These are phyloP conservation scores for Poecilus cupreus DNA, from an alignment of 2,888 invertebrate species.

Conservation along the genomic window DNA sequence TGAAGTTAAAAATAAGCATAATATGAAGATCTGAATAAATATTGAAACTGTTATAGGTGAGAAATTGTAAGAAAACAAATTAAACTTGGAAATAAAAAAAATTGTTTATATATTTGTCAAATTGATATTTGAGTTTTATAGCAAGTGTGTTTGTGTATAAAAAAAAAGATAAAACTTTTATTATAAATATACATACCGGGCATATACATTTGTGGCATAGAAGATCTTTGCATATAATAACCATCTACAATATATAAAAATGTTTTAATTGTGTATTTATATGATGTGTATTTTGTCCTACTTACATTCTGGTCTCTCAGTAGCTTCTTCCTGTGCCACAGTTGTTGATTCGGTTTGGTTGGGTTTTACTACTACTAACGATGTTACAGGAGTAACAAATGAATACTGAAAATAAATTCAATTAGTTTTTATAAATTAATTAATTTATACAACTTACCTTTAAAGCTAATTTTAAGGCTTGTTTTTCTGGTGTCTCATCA, in stretches of 20 bases:
- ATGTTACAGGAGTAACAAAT: constrained; percentile 59
- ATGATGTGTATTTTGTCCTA: background rate
- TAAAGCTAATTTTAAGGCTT: constrained; percentile 76
- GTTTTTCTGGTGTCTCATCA: constrained; percentile 71
- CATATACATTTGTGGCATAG: too few relatives aligned
- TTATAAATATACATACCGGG: too few relatives aligned
- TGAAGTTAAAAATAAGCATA: too few relatives aligned
- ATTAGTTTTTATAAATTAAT: too few relatives aligned
- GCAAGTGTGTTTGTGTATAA: too few relatives aligned
- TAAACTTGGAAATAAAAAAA: too few relatives aligned
- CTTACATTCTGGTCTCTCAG: background rate
- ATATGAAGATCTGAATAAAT: background rate
- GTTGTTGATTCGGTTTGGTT: constrained; percentile 12
- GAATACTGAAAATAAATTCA: constrained; percentile 62
- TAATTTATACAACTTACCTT: constrained; percentile 65
- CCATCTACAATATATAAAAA: background rate
- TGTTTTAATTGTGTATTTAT: background rate
- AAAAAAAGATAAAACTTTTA: too few relatives aligned
- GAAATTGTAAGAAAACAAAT: too few relatives aligned
- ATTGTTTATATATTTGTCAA: too few relatives aligned
- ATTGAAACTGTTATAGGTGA: too few relatives aligned
- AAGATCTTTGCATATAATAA: too few relatives aligned
- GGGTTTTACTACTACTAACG: constrained; percentile 60
- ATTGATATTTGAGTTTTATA: too few relatives aligned
- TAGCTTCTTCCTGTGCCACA: background rate